These are phyloP conservation scores for Rostratula benghalensis DNA, from an alignment of 2,113 vertebrate species.

Conservation along the genomic window DNA sequence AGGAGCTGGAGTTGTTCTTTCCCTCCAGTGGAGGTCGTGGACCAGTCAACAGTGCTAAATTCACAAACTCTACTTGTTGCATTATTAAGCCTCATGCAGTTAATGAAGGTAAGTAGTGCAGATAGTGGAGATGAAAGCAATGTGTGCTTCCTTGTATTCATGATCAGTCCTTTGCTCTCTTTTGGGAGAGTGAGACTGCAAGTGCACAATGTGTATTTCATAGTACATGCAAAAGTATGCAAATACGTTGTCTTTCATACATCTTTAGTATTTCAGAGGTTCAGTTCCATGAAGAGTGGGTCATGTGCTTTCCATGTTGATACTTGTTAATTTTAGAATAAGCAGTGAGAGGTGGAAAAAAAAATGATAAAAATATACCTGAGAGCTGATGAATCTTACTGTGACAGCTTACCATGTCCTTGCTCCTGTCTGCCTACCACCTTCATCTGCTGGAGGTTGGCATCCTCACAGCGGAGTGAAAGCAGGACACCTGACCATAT, in stretches of 20 bases:
- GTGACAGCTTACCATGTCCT: not conserved
- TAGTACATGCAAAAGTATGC: not conserved
- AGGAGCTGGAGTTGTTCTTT: slow-evolving; percentile 97
- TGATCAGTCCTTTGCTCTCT: not conserved
- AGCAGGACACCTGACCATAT: not conserved
- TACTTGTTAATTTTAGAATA: not conserved
- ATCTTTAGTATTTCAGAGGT: not conserved
- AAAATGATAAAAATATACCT: not conserved
- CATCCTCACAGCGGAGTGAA: not conserved
- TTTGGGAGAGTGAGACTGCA: not conserved
- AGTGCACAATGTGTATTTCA: not conserved
- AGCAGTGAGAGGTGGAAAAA: not conserved
- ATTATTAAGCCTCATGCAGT: slow-evolving; percentile 92
- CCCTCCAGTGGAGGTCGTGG: slow-evolving; percentile 86
- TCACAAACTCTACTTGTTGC: slow-evolving; percentile 86
- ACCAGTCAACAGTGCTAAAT: slow-evolving; percentile 86
- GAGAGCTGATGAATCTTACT: not conserved
- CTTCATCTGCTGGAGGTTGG: not conserved
- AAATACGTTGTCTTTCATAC: not conserved
- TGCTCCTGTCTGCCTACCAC: not conserved
- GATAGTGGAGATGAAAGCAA: not conserved
- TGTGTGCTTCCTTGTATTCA: not conserved
- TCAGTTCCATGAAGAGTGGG: not conserved
- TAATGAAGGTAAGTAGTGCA: slow-evolving; percentile 80
- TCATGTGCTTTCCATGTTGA: not conserved